These are phyloP conservation scores for Cyprinella venusta DNA, from an alignment of 2,797 vertebrate genomes.

Conservation along the genomic window DNA sequence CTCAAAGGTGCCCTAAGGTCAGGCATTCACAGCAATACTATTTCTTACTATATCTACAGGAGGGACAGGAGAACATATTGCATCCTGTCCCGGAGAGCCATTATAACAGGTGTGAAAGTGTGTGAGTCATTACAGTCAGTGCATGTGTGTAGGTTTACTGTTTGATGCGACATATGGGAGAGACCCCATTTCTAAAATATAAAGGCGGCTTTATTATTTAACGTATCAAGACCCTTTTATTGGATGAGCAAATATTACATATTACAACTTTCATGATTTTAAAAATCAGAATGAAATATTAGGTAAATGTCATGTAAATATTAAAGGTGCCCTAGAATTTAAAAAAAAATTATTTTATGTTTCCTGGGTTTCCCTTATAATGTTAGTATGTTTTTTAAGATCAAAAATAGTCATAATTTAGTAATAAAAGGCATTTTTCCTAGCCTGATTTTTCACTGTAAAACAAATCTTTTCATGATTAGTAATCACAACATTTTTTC, in stretches of 20 bases:
- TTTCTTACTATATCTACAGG: slow-evolving; percentile 37
- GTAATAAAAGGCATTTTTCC: too few species aligned
- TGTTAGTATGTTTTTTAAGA: too few species aligned
- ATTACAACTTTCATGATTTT: too few species aligned
- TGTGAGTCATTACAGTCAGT: background rate
- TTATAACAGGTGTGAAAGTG: slow-evolving; percentile 16
- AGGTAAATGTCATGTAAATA: background rate
- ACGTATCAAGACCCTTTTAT: background rate
- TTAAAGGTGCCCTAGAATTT: too few species aligned
- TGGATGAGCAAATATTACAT: background rate
- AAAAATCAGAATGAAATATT: background rate
- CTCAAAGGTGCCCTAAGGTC: slow-evolving; percentile 14
- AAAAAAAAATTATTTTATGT: too few species aligned
- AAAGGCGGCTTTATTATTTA: background rate
- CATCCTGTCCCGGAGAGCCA: slow-evolving; percentile 29
- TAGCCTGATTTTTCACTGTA: too few species aligned
- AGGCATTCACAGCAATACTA: slow-evolving; percentile 35
- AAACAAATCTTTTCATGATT: too few species aligned
- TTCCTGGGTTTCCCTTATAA: too few species aligned
- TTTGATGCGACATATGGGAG: too few species aligned
- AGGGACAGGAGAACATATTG: slow-evolving; percentile 33
- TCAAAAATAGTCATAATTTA: too few species aligned
- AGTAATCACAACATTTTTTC: too few species aligned
- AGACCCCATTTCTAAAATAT: background rate
- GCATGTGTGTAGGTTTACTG: slow-evolving; percentile 11